Conservation (phyloP, 2,888 invertebrate genomes). For the Aphodius sticticus region DNA sequence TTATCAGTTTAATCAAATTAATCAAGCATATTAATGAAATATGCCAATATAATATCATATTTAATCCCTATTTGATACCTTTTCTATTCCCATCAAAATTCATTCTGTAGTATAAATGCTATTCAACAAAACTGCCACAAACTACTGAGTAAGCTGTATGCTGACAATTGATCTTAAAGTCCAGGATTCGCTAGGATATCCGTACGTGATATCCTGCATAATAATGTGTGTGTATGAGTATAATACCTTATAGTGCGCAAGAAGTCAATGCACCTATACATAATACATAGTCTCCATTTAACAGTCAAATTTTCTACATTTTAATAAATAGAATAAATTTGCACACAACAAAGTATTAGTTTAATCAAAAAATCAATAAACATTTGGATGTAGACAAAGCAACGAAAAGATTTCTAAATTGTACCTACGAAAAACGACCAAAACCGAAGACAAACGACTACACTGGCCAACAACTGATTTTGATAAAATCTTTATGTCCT, state of each 20-base stretch:
- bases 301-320: background rate
- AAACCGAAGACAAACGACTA: no score
- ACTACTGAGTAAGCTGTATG: background rate
- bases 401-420: no score
- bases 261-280: background rate
- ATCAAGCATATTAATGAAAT: conserved; percentile 28
- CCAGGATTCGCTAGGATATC: conserved; percentile 35
- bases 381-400: no score
- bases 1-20: conserved; percentile 31
- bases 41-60: conserved; percentile 9
- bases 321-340: no score
- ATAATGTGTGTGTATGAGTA: background rate
- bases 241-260: background rate
- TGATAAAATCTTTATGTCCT: no score
- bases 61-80: conserved; percentile 33
- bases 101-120: conserved; percentile 26
- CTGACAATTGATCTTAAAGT: conserved; percentile 10
- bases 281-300: background rate
- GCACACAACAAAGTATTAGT: no score
- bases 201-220: conserved; percentile 42
- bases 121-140: background rate
- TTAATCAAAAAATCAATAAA: no score
- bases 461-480: no score
- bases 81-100: conserved; percentile 36
- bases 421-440: no score